Evolutionary conservation across 1,140 invertebrate genomes (phyloP).

Genomic region (Pentalonia nigronervosa): DNA sequence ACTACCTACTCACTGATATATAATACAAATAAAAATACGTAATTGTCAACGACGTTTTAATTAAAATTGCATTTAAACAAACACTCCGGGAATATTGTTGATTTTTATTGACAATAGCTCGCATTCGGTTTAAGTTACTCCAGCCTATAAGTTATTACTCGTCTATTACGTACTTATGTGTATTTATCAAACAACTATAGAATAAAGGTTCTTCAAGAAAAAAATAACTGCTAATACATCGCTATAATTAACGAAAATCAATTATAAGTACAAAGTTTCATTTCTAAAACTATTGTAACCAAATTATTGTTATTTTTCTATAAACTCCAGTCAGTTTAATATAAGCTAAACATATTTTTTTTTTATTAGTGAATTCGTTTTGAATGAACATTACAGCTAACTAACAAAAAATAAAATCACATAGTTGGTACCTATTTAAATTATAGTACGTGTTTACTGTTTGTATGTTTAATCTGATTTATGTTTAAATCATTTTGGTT

Average conservation of each 20-base stretch:
- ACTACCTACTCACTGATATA: background rate
- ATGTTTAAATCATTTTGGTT: background rate
- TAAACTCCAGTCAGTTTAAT: background rate
- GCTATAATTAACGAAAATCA: background rate
- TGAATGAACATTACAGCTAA: background rate
- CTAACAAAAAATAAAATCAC: background rate
- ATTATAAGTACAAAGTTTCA: background rate
- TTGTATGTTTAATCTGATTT: background rate
- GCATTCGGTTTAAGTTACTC: background rate
- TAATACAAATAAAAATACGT: background rate
- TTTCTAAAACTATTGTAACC: background rate
- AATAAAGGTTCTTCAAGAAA: background rate
- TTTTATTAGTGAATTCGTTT: background rate
- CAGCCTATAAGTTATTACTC: background rate
- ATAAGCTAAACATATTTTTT: background rate
- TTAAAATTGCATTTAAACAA: slow-evolving; percentile 5
- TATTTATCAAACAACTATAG: slow-evolving; percentile 17
- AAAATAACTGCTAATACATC: background rate
- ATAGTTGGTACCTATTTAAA: too few relatives aligned
- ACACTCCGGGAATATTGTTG: background rate
- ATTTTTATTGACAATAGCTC: slow-evolving; percentile 12
- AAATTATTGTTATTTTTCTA: background rate
- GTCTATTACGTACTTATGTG: background rate
- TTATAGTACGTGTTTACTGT: background rate
- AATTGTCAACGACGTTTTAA: slow-evolving; percentile 11